These are phyloP conservation scores for Odontothrips loti DNA, from an alignment of 2,888 invertebrate species.

Conservation along the genomic window DNA sequence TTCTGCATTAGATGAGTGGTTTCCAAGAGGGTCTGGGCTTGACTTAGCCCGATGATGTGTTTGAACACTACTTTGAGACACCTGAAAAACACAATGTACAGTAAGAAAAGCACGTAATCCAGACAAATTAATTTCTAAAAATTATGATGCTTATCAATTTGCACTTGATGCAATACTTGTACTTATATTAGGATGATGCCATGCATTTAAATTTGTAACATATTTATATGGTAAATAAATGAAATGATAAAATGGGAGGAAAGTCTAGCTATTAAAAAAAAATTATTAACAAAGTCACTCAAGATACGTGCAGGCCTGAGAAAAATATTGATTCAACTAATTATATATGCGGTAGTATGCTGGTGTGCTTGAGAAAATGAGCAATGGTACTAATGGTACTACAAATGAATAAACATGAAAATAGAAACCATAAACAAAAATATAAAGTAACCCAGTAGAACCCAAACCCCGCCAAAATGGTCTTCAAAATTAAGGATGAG, in stretches of 20 bases:
- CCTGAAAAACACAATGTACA: conserved; percentile 40
- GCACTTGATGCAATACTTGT: too few relatives aligned
- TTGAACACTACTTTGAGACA: conserved; percentile 40
- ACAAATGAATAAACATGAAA: neutral
- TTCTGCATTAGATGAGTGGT: conserved; percentile 41
- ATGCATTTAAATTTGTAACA: neutral
- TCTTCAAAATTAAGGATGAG: neutral
- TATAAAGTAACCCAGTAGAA: neutral
- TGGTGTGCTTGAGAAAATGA: neutral
- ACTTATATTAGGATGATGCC: neutral
- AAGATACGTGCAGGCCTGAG: conserved; percentile 17
- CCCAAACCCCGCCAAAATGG: neutral
- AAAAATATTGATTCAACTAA: neutral
- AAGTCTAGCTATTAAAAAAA: neutral
- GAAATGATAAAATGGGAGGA: neutral
- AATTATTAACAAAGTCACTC: conserved; percentile 27
- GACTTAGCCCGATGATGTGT: conserved; percentile 63
- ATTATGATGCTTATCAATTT: too few relatives aligned
- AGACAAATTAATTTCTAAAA: too few relatives aligned
- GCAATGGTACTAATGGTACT: neutral
- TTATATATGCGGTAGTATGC: neutral
- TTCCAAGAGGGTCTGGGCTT: conserved; percentile 52
- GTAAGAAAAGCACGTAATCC: conserved; percentile 17
- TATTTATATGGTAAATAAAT: neutral
- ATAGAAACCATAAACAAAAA: neutral